phyloP scores from a whole-genome alignment of 2,888 invertebrate genomes.

The Toxonevra muliebris region DNA sequence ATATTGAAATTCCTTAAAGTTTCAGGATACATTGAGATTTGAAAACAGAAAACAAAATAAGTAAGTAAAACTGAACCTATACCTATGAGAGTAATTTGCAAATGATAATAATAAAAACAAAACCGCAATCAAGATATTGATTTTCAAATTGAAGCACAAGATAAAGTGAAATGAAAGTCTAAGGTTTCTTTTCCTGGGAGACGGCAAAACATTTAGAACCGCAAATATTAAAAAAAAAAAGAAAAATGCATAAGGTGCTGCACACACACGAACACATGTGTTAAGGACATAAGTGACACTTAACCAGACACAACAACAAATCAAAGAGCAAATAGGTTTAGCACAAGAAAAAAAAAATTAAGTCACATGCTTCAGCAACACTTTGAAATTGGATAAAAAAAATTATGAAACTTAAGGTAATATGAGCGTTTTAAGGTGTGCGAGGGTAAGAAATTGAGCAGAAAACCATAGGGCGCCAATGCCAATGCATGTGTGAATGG shows the following conservation, averaged over 20 bases:
- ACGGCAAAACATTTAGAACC: slow-evolving; percentile 25
- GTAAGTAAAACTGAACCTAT: not conserved
- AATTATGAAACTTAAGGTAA: not conserved
- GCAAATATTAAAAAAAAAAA: not conserved
- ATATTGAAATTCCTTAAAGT: too few species aligned
- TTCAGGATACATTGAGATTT: not conserved
- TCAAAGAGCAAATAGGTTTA: not conserved
- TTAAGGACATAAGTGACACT: slow-evolving; percentile 11
- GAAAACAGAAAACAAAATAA: not conserved
- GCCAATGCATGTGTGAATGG: not conserved
- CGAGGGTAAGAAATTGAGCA: slow-evolving; percentile 56
- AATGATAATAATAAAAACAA: not conserved
- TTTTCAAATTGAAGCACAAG: slow-evolving; percentile 30
- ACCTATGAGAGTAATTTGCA: too few species aligned
- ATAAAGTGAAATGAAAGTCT: slow-evolving; percentile 23
- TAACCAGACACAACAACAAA: slow-evolving; percentile 20
- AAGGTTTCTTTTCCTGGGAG: slow-evolving; percentile 30
- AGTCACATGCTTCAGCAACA: not conserved
- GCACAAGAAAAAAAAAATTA: not conserved
- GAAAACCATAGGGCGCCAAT: slow-evolving; percentile 62
- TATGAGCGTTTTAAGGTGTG: not conserved
- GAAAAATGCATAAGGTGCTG: slow-evolving; percentile 13
- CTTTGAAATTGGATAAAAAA: not conserved
- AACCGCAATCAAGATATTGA: slow-evolving; percentile 28
- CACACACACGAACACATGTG: not conserved